Evolutionary conservation across 2,888 invertebrate genomes (phyloP).

Genomic region (Tachina grossa): DNA sequence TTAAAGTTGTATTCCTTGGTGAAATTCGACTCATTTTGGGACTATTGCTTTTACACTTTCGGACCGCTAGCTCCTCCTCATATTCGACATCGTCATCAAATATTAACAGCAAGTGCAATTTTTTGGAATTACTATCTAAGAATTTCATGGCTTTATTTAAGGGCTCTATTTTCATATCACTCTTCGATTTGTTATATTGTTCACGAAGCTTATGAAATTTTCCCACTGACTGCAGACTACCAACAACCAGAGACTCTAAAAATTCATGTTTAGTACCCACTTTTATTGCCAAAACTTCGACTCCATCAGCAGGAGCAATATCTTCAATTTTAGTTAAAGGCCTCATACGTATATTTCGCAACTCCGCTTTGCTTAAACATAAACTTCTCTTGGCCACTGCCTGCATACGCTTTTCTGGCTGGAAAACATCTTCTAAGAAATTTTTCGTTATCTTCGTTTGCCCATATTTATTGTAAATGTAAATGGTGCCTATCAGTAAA

Average conservation of each 20-base stretch:
- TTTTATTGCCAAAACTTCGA: slow-evolving; percentile 60
- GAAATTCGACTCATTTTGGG: slow-evolving; percentile 18
- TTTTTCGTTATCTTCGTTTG: slow-evolving; percentile 26
- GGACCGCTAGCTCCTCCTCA: slow-evolving; percentile 4
- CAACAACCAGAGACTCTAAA: slow-evolving; percentile 47
- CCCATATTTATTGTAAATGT: slow-evolving; percentile 54
- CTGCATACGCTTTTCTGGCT: slow-evolving; percentile 58
- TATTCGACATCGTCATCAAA: slow-evolving; percentile 66
- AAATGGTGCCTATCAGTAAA: slow-evolving; percentile 55
- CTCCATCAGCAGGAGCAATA: slow-evolving; percentile 61
- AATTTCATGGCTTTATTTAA: slow-evolving; percentile 69
- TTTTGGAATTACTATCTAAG: slow-evolving; percentile 62
- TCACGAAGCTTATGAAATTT: slow-evolving; percentile 66
- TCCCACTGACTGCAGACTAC: slow-evolving; percentile 39
- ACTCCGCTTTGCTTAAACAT: slow-evolving; percentile 65
- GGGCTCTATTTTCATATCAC: slow-evolving; percentile 67
- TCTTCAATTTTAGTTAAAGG: slow-evolving; percentile 67
- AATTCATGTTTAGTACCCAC: slow-evolving; percentile 65
- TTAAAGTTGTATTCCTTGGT: neutral
- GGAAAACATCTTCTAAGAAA: slow-evolving; percentile 26
- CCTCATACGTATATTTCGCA: slow-evolving; percentile 57
- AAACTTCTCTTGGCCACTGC: slow-evolving; percentile 66
- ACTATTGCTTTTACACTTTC: slow-evolving; percentile 1
- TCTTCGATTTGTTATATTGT: slow-evolving; percentile 47
- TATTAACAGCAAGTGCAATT: slow-evolving; percentile 67